These are phyloP conservation scores for Acanthornis magna DNA, from an alignment of 2,797 vertebrate species.

Conservation along the genomic window DNA sequence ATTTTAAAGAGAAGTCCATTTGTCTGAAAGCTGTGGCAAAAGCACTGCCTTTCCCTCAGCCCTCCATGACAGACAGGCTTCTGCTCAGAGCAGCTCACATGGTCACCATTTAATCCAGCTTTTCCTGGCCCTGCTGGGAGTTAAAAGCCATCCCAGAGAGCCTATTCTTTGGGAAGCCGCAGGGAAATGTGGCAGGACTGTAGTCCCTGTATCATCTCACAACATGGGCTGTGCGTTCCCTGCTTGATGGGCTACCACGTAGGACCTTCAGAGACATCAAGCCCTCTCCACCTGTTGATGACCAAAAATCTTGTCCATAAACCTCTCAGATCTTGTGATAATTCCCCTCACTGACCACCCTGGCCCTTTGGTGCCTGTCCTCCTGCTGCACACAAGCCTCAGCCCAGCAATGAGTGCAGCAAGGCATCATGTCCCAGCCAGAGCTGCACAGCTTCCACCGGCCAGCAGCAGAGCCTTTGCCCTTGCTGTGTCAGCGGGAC, in stretches of 20 bases:
- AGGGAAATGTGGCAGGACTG: background rate
- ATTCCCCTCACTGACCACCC: background rate
- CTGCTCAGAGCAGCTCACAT: background rate
- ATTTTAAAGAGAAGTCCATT: background rate
- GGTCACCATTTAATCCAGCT: background rate
- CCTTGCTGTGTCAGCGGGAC: fast-evolving
- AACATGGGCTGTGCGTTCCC: background rate
- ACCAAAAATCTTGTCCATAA: background rate
- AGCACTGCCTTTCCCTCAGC: background rate
- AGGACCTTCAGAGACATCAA: background rate
- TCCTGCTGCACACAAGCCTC: background rate
- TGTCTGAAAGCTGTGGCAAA: background rate
- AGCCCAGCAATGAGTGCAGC: background rate
- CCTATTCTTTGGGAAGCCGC: background rate
- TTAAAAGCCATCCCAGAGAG: background rate
- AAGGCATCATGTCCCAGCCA: background rate
- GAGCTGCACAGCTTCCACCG: background rate
- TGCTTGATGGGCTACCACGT: background rate
- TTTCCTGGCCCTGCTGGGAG: background rate
- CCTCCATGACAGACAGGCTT: background rate
- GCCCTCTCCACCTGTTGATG: background rate
- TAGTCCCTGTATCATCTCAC: background rate
- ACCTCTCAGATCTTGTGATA: background rate
- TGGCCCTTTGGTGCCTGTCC: background rate
- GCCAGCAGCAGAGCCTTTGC: background rate